Conservation (phyloP, 2,113 vertebrate species). For the Trochalopteron elliotii region DNA sequence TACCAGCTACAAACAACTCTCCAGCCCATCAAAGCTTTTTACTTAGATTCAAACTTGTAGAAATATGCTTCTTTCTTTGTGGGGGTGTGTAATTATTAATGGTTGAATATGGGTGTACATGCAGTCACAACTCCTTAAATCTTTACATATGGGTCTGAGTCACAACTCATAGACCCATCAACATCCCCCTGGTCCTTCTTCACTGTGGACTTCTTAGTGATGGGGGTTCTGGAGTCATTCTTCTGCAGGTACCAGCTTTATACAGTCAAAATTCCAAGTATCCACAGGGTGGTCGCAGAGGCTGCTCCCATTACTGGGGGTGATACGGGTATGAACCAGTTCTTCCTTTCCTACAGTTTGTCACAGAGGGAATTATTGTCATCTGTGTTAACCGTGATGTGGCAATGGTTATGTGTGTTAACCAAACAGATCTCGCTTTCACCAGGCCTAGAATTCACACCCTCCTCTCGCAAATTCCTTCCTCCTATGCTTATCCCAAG, state of each 20-base stretch:
- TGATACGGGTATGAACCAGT: neutral
- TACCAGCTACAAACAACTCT: neutral
- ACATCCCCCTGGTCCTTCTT: neutral
- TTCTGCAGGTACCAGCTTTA: neutral
- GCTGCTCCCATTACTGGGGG: neutral
- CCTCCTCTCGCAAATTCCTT: neutral
- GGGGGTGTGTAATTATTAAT: neutral
- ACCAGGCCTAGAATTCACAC: neutral
- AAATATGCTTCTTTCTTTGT: neutral
- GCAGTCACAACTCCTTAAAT: neutral
- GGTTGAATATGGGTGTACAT: neutral
- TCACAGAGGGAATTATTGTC: neutral
- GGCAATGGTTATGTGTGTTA: neutral
- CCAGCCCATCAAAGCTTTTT: neutral
- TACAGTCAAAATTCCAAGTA: neutral
- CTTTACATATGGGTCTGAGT: too few species aligned
- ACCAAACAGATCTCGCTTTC: neutral
- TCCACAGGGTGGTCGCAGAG: accelerated
- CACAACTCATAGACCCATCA: too few species aligned
- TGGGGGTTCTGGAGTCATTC: accelerated
- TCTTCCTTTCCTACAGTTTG: neutral
- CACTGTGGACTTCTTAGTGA: too few species aligned
- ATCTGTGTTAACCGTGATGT: neutral
- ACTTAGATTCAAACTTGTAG: neutral
- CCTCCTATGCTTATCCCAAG: neutral